These are phyloP conservation scores for Chlorodrepanis virens DNA, from an alignment of 2,113 vertebrate species.

Conservation along the genomic window DNA sequence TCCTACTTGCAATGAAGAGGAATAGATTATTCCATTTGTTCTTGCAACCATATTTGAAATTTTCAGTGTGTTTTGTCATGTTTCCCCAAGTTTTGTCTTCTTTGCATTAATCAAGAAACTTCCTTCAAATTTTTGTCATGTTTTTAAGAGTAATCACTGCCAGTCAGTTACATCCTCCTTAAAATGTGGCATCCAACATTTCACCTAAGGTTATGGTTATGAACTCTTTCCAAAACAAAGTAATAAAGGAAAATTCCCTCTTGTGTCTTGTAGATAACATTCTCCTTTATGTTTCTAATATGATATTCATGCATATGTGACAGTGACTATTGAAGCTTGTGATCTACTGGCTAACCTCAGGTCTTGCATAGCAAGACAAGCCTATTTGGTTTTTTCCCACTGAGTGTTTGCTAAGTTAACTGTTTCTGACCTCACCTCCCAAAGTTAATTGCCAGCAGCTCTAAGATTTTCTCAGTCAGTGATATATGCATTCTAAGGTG, in stretches of 20 bases:
- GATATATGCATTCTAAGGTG: background rate
- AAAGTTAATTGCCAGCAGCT: background rate
- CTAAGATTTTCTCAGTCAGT: background rate
- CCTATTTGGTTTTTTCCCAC: background rate
- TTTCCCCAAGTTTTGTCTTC: background rate
- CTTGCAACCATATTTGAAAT: background rate
- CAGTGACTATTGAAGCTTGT: background rate
- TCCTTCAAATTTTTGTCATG: background rate
- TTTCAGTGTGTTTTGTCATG: background rate
- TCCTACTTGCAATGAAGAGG: background rate
- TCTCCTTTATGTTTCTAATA: background rate
- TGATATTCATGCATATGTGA: background rate
- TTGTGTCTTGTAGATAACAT: background rate
- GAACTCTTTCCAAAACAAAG: background rate
- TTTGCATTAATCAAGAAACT: background rate
- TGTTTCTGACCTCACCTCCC: background rate
- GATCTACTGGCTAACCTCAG: background rate
- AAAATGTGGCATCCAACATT: background rate
- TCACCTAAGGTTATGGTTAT: background rate
- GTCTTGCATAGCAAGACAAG: background rate
- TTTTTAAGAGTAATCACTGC: background rate
- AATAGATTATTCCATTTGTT: background rate
- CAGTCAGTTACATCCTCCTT: background rate
- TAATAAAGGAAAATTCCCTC: background rate
- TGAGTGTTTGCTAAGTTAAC: background rate